These are phyloP conservation scores for Engystomops pustulosus DNA, from an alignment of 2,113 vertebrate genomes.

Conservation along the genomic window DNA sequence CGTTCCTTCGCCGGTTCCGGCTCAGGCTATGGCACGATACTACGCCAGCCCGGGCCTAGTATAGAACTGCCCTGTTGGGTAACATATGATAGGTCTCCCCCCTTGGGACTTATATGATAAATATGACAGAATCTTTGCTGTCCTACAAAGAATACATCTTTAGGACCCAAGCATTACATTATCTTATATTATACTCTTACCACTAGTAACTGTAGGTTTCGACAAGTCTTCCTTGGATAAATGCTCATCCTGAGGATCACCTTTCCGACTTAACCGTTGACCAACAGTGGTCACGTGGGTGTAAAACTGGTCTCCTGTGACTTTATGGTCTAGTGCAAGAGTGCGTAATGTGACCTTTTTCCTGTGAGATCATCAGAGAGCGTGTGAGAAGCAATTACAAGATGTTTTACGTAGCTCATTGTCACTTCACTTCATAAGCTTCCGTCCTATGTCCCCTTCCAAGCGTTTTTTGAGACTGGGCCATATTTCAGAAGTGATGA, in stretches of 20 bases:
- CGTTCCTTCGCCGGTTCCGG: too few species aligned
- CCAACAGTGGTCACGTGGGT: conserved; percentile 71
- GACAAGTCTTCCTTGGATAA: conserved; percentile 48
- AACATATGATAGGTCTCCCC: too few species aligned
- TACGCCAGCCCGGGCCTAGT: too few species aligned
- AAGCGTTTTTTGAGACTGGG: conserved; percentile 12
- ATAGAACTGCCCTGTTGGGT: too few species aligned
- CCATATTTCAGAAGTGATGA: not conserved
- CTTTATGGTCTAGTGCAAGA: conserved; percentile 73
- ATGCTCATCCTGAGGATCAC: conserved; percentile 63
- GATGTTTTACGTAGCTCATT: not conserved
- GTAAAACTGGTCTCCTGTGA: conserved; percentile 70
- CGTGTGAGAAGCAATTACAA: conserved; percentile 3
- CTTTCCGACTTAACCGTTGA: conserved; percentile 74
- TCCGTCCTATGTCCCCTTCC: conserved; percentile 1
- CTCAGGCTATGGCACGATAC: too few species aligned
- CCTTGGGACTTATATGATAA: too few species aligned
- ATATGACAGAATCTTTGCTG: too few species aligned
- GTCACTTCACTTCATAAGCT: not conserved
- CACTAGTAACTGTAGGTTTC: not conserved
- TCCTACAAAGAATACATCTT: not conserved
- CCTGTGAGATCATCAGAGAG: conserved; percentile 65
- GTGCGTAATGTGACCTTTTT: conserved; percentile 70
- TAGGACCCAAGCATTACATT: not conserved
- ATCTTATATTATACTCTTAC: conserved; percentile 1